Evolutionary conservation across 30 jellyfish, hydroid and myxozoan genomes (phyloP), one percentile per base, ranked within the genome.

Genomic region (Morbakka virulenta): DNA sequence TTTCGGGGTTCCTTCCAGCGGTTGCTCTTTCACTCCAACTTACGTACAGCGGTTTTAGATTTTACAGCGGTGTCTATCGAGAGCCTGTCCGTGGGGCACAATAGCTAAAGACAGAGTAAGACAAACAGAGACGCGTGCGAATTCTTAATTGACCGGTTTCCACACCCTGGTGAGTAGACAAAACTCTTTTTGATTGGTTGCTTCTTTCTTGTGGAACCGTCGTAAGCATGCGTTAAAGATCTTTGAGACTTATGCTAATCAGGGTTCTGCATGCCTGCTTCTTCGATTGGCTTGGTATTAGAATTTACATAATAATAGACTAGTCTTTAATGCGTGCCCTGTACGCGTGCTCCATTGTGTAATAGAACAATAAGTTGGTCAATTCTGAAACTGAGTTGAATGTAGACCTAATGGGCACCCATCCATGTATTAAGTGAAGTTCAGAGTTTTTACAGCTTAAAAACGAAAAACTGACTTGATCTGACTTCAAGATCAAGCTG

Each of bases 101-200:
- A 82, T 82, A 67, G 82, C 69, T 52, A 47, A 68, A 1, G 72
- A 72, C 94, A 67, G 74, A 70, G 62, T 82, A 82, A 77, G 13
- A 79, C 94, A 82, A 82, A 82, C 86, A 82, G 52, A 31, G 80
- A 63, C 94, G 94, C 94, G 94, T 82, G 94, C 94, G 86, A 82
- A 75, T 28, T 3, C 72, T 47, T 82, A 69, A 82, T 69, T 82
- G 85, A 72, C 85, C 71, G 81, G 64, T 82, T 61, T 64, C 94
- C 94, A 77, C 94, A 76, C 94, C 69, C 64, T 28, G 33, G 77
- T 83, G 77, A 70, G 35, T 25, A 76, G 35, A 50, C 11, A 29
- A 2, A 35, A 4, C 62, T 63, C 78, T 20, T 32, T 57, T 33
- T 62, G 81, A 82, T 82, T 82, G 94, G 94, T 62, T 64, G 81